Evolutionary conservation across 2,888 invertebrate genomes (phyloP), one percentile per base, ranked within the genome.

Genomic region (Thalpophila matura): DNA sequence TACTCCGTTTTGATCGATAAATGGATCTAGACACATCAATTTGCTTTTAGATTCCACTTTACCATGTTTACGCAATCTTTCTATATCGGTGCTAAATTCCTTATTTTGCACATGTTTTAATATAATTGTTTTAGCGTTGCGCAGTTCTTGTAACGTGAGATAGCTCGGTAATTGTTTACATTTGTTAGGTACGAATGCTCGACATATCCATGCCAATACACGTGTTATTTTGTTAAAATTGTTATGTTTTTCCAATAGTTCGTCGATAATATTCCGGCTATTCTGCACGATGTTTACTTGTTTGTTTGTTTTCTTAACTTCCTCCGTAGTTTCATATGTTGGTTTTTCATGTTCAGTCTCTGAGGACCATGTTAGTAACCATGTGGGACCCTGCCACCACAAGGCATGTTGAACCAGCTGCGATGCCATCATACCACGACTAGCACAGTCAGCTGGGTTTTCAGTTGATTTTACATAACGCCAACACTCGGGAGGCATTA

Each of bases 391-490:
- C 6, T 33, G 33, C 33, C 33, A 33, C 33, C 33, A 33, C 6
- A 33, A 14, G 6, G 4, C n/a, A 10, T 14, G 14, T 4, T 6
- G n/a, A 4, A 14, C 4, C 4, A 49, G 35, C 6, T 10, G 31
- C 1, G 20, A 20, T 10, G 33, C 35, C 14, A 24, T 24, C 9
- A 49, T 14, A 16, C 49, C 49, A 7, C 35, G 24, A 6, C 35
- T 33, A 5, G 49, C 49, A 20, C 49, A 49, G 35, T 37, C 49
- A 0, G 49, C 35, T 2, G 43, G 20, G 12, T 58, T 58, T 1
- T 58, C 43, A 1, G 12, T 27, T 2, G 43, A 51, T 7, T 51
- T 51, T 0, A 59, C 50, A 12, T 50, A 58, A 2, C 50, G 42
- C 33, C 33, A 14, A 14, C 14, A 4, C 14, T 2, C 2, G 4